phyloP scores from a whole-genome alignment of 2,797 vertebrate species.

The Cyclura pinguis region DNA sequence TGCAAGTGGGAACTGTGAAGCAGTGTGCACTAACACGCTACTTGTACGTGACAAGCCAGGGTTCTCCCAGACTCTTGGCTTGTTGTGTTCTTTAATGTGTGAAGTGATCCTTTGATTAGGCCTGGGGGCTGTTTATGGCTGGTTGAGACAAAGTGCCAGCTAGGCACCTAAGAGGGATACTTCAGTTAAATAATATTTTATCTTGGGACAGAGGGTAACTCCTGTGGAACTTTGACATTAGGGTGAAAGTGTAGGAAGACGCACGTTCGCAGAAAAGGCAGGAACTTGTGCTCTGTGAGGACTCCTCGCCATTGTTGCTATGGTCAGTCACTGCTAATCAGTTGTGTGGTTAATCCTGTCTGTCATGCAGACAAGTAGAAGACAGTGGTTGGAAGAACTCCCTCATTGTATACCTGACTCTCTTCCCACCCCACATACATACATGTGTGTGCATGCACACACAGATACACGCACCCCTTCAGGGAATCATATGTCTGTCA shows the following conservation, averaged over 20 bases:
- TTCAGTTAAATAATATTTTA: neutral
- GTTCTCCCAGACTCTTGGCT: neutral
- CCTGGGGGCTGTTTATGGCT: neutral
- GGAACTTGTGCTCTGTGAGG: neutral
- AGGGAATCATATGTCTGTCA: slow-evolving; percentile 4
- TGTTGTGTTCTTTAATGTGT: neutral
- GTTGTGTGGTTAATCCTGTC: neutral
- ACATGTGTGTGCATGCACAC: neutral
- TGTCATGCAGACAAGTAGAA: neutral
- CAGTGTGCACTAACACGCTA: no score
- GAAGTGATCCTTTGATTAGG: neutral
- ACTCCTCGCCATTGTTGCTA: neutral
- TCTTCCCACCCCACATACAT: neutral
- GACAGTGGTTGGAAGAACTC: neutral
- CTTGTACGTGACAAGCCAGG: no score
- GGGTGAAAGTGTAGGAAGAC: neutral
- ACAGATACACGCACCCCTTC: neutral
- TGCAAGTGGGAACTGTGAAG: no score
- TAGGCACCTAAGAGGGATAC: neutral
- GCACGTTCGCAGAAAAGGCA: neutral
- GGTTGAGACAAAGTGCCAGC: neutral
- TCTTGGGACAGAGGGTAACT: neutral
- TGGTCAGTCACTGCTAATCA: neutral
- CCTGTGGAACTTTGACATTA: neutral
- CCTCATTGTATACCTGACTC: neutral